Evolutionary conservation across 2,888 invertebrate genomes (phyloP).

Genomic region (Tupiocoris notatus): DNA sequence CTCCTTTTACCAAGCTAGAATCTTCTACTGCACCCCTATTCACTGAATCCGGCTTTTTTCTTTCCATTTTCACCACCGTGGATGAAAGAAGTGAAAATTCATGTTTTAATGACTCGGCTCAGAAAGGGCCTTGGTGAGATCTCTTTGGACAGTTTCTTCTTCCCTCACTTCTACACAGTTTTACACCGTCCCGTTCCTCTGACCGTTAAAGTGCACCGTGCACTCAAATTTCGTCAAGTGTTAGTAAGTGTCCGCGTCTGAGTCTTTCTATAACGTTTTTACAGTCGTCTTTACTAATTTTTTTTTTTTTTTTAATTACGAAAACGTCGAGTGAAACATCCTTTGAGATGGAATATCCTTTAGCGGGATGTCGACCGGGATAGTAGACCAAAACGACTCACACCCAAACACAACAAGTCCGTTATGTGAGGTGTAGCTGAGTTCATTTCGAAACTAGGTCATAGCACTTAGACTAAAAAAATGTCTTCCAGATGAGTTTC

Average conservation of each 20-base stretch:
- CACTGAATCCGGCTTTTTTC: not conserved
- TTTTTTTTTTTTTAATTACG: not conserved
- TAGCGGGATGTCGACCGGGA: too few species aligned
- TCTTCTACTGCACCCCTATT: not conserved
- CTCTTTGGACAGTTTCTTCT: slow-evolving; percentile 1
- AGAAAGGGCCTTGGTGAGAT: not conserved
- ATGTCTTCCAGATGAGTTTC: not conserved
- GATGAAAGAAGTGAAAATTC: slow-evolving; percentile 28
- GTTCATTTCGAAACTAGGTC: not conserved
- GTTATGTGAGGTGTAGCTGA: not conserved
- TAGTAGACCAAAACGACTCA: too few species aligned
- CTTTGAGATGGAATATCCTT: not conserved
- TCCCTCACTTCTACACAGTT: not conserved
- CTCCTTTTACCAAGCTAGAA: not conserved
- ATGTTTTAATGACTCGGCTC: slow-evolving; percentile 25
- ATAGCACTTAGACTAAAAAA: not conserved
- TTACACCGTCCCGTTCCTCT: not conserved
- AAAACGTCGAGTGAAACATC: not conserved
- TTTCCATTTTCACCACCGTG: not conserved
- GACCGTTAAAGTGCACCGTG: slow-evolving; percentile 10
- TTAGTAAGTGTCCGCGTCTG: not conserved
- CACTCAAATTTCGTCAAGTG: not conserved
- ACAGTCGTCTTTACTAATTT: too few species aligned
- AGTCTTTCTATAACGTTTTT: not conserved
- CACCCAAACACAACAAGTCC: not conserved